Conservation (phyloP, 1,140 invertebrate genomes). For the Drosophila grimshawi region DNA sequence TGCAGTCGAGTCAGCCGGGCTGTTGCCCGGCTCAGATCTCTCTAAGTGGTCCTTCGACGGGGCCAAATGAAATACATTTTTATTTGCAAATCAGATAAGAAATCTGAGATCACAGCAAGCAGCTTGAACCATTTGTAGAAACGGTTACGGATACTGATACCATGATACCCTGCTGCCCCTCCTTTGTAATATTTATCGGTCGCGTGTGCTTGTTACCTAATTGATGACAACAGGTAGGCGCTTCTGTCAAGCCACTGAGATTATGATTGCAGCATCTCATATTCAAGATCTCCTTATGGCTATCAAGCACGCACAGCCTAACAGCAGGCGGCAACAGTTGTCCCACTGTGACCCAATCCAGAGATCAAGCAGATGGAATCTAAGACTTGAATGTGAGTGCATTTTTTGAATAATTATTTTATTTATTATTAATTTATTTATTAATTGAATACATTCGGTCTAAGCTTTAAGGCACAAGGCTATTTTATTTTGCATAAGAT, state of each 20-base stretch:
- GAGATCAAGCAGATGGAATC: slow-evolving; percentile 1
- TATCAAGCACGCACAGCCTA: slow-evolving; percentile 55
- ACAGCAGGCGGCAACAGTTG: slow-evolving; percentile 53
- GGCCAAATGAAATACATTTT: slow-evolving; percentile 72
- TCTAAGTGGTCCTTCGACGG: slow-evolving; percentile 19
- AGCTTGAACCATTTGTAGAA: slow-evolving; percentile 44
- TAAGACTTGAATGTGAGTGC: background rate
- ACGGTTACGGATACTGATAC: slow-evolving; percentile 38
- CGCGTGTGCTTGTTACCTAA: slow-evolving; percentile 84
- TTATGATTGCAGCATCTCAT: slow-evolving; percentile 40
- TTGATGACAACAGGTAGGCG: slow-evolving; percentile 84
- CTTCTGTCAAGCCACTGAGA: slow-evolving; percentile 69
- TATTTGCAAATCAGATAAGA: slow-evolving; percentile 80
- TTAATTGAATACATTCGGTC: no score
- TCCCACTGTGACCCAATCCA: slow-evolving; percentile 9
- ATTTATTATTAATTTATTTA: background rate
- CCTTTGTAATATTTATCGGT: slow-evolving; percentile 75
- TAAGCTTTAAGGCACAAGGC: no score
- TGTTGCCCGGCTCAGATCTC: background rate
- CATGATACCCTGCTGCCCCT: background rate
- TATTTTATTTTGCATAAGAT: no score
- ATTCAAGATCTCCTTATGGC: slow-evolving; percentile 57
- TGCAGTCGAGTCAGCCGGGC: slow-evolving; percentile 27
- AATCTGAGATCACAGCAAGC: slow-evolving; percentile 52
- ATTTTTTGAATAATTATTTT: background rate